These are phyloP conservation scores for Embidobia sp. DNA, from an alignment of 2,888 invertebrate genomes.

Conservation along the genomic window DNA sequence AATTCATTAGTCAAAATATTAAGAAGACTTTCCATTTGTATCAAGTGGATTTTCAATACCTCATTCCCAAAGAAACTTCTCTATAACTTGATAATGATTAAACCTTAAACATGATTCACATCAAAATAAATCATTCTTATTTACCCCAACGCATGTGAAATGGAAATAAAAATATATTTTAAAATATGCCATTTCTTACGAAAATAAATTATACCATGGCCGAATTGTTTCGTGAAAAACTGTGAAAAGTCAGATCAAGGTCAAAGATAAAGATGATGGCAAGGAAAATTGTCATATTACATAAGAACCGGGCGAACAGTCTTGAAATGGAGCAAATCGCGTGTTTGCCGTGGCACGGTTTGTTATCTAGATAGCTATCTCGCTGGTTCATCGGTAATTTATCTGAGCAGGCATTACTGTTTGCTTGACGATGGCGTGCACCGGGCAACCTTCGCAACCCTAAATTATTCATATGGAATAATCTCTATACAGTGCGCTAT, in stretches of 20 bases:
- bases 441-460: conserved; percentile 74
- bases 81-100: no score
- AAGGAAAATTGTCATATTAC: conserved; percentile 48
- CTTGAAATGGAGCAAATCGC: conserved; percentile 68
- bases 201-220: neutral
- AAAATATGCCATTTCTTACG: neutral
- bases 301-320: conserved; percentile 42
- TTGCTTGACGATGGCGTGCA: conserved; percentile 80
- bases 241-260: conserved; percentile 45
- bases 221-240: neutral
- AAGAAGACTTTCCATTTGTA: no score
- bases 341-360: conserved; percentile 72
- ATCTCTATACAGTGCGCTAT: conserved; percentile 66
- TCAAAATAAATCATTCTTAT: no score
- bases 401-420: conserved; percentile 81
- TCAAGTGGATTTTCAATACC: no score
- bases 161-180: no score
- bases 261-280: conserved; percentile 25
- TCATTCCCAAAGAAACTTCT: no score
- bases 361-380: conserved; percentile 80
- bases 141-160: no score
- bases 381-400: conserved; percentile 80
- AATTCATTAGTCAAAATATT: no score
- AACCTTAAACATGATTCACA: no score
- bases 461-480: conserved; percentile 79